phyloP scores from a whole-genome alignment of 2,113 vertebrate species.

The Galemys pyrenaicus region DNA sequence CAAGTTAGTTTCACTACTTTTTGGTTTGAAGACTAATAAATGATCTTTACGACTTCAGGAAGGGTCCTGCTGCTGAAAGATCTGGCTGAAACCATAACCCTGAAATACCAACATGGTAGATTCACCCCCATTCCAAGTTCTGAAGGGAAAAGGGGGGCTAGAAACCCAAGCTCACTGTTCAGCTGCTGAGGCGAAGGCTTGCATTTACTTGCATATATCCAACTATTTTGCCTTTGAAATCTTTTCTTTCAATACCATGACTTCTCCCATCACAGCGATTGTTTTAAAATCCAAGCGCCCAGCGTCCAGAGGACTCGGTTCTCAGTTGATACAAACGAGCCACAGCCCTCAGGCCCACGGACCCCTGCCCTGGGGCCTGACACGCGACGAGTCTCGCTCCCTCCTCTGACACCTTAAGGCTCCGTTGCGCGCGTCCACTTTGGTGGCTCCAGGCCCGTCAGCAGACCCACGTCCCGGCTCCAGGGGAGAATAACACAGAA shows the following conservation, averaged over 20 bases:
- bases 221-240: background rate
- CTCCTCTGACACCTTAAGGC: constrained; percentile 82
- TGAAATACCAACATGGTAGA: constrained; percentile 39
- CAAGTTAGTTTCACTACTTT: background rate
- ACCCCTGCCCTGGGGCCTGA: constrained; percentile 23
- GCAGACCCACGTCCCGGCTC: constrained; percentile 75
- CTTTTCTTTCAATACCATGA: constrained; percentile 54
- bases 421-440: constrained; percentile 79
- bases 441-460: constrained; percentile 79
- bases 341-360: background rate
- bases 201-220: constrained; percentile 35
- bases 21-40: background rate
- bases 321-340: constrained; percentile 46
- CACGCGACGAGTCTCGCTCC: background rate
- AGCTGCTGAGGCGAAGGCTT: constrained; percentile 15
- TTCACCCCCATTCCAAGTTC: constrained; percentile 20
- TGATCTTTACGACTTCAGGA: background rate
- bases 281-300: constrained; percentile 74
- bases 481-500: constrained; percentile 75
- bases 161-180: background rate
- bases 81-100: constrained; percentile 31
- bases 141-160: background rate
- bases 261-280: constrained; percentile 77
- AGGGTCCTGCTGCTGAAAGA: constrained; percentile 1
- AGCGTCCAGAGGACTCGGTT: constrained; percentile 74